phyloP scores from a whole-genome alignment of 2,888 invertebrate species.

The Agrochola macilenta region DNA sequence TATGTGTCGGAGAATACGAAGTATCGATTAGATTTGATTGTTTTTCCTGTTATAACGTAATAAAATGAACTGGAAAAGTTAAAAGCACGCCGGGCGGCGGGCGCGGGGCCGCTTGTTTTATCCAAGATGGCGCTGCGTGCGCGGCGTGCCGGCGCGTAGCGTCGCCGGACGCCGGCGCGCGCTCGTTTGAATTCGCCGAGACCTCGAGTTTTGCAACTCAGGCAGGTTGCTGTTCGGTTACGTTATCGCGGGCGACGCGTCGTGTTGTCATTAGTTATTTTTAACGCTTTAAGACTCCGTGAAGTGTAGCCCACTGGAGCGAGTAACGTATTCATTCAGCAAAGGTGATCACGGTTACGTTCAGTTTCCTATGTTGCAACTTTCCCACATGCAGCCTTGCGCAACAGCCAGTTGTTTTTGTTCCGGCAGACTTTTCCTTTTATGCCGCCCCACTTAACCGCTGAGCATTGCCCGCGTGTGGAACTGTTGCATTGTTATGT shows the following conservation, averaged over 20 bases:
- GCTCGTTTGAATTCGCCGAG: slow-evolving; percentile 84
- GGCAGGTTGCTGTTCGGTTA: slow-evolving; percentile 76
- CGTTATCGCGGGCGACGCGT: slow-evolving; percentile 87
- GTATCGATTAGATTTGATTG: slow-evolving; percentile 53
- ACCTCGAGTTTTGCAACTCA: slow-evolving; percentile 86
- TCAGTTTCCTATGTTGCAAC: slow-evolving; percentile 85
- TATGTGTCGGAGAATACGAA: slow-evolving; percentile 18
- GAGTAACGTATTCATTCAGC: slow-evolving; percentile 80
- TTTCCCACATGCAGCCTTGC: slow-evolving; percentile 89
- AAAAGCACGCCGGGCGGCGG: slow-evolving; percentile 83
- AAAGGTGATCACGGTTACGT: slow-evolving; percentile 78
- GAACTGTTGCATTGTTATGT: slow-evolving; percentile 77
- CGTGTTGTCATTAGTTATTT: slow-evolving; percentile 90
- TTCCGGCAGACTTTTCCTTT: slow-evolving; percentile 87
- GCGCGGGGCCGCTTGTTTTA: slow-evolving; percentile 78
- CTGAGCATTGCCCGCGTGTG: slow-evolving; percentile 72
- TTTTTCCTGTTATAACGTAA: slow-evolving; percentile 66
- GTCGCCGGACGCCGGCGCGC: slow-evolving; percentile 85
- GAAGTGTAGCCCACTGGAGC: slow-evolving; percentile 76
- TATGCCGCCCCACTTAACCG: slow-evolving; percentile 77
- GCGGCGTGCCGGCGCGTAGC: slow-evolving; percentile 88
- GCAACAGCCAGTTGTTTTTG: slow-evolving; percentile 87
- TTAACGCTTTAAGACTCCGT: slow-evolving; percentile 82
- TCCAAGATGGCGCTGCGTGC: slow-evolving; percentile 88
- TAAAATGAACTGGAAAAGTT: slow-evolving; percentile 67